Percentiles rank a stretch among this genome's conserved stretches.
Conservation (phyloP, 2,113 vertebrate genomes). For the Xenopus borealis region DNA sequence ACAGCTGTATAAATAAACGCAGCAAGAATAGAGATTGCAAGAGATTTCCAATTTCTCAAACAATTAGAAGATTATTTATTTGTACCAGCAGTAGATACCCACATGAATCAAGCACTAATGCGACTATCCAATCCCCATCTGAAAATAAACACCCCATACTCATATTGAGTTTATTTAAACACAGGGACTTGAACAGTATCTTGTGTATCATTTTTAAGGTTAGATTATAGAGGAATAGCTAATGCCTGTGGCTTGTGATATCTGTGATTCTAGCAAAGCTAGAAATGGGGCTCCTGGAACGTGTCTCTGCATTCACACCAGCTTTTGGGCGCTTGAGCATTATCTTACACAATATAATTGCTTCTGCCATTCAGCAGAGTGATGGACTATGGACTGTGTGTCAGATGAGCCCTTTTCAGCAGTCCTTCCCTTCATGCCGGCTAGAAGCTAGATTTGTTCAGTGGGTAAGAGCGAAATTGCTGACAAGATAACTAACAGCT, state of each 20-base stretch:
- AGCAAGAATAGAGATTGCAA: no score
- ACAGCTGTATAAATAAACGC: conserved; percentile 25
- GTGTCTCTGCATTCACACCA: conserved; percentile 2
- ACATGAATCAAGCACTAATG: neutral
- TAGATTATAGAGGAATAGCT: no score
- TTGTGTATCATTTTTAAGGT: neutral
- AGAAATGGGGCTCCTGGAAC: conserved; percentile 1
- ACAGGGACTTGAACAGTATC: neutral
- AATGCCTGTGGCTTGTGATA: neutral
- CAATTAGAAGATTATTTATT: conserved; percentile 6
- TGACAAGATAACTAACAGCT: conserved; percentile 20
- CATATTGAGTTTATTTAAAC: neutral
- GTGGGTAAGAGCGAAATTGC: conserved; percentile 29
- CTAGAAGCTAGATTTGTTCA: conserved; percentile 30
- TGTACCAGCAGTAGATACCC: neutral
- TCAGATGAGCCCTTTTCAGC: conserved; percentile 23
- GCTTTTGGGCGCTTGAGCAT: conserved; percentile 19
- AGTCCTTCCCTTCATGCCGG: neutral
- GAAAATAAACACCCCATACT: neutral
- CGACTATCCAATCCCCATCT: neutral
- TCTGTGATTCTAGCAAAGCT: neutral
- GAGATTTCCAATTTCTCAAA: neutral
- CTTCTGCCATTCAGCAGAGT: conserved; percentile 39
- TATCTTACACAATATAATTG: conserved; percentile 39
- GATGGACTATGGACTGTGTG: conserved; percentile 35